These are phyloP conservation scores for Limulus polyphemus DNA, from an alignment of 2,888 invertebrate species.

Conservation along the genomic window DNA sequence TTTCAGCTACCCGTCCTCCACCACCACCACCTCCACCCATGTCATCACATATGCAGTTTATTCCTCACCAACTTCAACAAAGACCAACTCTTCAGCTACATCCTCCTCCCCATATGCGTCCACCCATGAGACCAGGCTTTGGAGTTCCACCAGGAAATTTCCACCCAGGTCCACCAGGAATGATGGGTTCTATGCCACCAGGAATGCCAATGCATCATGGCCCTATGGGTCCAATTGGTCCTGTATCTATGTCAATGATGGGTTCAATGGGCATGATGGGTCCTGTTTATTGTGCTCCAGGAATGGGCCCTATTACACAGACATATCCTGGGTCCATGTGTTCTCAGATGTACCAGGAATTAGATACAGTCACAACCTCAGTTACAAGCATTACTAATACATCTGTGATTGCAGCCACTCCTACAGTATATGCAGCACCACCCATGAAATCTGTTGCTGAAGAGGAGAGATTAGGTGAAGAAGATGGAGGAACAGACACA, in stretches of 20 bases:
- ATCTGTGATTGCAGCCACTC: constrained; percentile 15
- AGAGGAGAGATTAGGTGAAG: neutral
- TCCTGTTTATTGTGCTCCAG: constrained; percentile 13
- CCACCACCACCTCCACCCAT: constrained; percentile 9
- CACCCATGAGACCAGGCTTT: constrained; percentile 10
- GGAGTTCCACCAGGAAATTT: constrained; percentile 8
- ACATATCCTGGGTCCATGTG: constrained; percentile 4
- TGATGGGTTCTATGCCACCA: constrained; percentile 7
- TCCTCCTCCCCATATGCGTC: constrained; percentile 8
- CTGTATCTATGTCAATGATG: constrained; percentile 8
- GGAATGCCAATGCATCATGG: constrained; percentile 12
- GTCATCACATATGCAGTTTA: constrained; percentile 41
- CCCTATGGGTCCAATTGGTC: neutral
- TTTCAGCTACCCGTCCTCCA: too few species aligned
- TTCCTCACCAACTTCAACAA: constrained; percentile 48
- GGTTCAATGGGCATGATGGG: constrained; percentile 14
- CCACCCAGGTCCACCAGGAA: constrained; percentile 4
- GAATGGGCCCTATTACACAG: neutral
- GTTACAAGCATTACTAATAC: constrained; percentile 5
- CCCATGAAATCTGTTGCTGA: constrained; percentile 17
- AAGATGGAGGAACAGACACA: neutral
- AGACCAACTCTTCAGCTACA: constrained; percentile 5
- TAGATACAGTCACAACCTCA: constrained; percentile 1
- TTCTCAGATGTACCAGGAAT: constrained; percentile 1
- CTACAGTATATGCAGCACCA: constrained; percentile 25